Percentiles rank a stretch among this genome's conserved stretches.
Conservation (phyloP, 2,797 vertebrate species). For the Lagodon rhomboides region DNA sequence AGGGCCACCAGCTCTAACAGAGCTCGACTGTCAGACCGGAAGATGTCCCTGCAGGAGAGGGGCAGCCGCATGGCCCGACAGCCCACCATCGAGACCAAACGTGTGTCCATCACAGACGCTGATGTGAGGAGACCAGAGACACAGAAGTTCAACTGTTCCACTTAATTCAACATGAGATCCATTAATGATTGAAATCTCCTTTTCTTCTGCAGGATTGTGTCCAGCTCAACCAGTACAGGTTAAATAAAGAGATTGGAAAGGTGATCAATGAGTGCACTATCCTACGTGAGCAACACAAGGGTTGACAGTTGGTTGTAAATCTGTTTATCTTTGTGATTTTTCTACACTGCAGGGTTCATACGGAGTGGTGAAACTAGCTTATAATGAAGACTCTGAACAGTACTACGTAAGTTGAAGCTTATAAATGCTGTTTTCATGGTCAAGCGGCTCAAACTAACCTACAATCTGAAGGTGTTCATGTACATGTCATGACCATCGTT, state of each 20-base stretch:
- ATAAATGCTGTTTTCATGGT: neutral
- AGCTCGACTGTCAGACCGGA: constrained; percentile 87
- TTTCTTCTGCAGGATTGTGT: constrained; percentile 89
- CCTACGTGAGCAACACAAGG: neutral
- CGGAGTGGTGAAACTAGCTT: constrained; percentile 95
- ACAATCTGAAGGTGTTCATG: neutral
- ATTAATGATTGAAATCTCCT: neutral
- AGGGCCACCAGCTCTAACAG: constrained; percentile 64
- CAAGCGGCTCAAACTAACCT: too few species aligned
- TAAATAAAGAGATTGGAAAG: constrained; percentile 96
- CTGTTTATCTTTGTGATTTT: constrained; percentile 14
- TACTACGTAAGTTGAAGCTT: constrained; percentile 90
- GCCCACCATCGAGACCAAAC: constrained; percentile 94
- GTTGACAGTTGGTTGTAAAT: neutral
- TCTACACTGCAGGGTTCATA: constrained; percentile 90
- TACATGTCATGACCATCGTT: neutral
- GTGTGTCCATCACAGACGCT: constrained; percentile 92
- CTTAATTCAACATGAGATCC: neutral
- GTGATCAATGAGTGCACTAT: constrained; percentile 66
- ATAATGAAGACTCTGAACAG: constrained; percentile 93
- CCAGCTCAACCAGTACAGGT: constrained; percentile 96
- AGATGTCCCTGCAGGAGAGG: constrained; percentile 94
- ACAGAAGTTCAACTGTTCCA: neutral
- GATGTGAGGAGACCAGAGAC: constrained; percentile 81
- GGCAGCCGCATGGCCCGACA: constrained; percentile 86